Base-by-base conservation (phyloP, 2,113 vertebrate species). In the Tragulus kanchil region DNA sequence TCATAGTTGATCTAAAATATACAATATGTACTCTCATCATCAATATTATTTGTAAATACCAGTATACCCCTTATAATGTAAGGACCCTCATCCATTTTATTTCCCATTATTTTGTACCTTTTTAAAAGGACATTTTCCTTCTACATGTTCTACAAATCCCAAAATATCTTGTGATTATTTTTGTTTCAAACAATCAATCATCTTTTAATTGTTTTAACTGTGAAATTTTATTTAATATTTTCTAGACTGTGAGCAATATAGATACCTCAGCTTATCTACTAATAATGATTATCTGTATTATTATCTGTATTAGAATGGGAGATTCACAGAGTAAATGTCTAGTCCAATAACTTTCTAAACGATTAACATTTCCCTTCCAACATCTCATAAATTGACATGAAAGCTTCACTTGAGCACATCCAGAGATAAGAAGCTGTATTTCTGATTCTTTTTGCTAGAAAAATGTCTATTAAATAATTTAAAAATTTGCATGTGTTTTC, bases 381-480 rank as follows among this genome's bases (percentile, higher is more conserved):
- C 25, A 83, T 50, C 69, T 61, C 31, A 36, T 50, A 36, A 36
- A 8, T 75, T 50, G 19, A 84, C 36, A 65, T 13, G 14, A 89
- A 75, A 62, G 5, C 23, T 75, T 95, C 36, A 48, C 52, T 67
- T 67, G 28, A 86, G 10, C 14, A 61, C 14, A 56, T 92, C 16
- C 36, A 88, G n/a, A 8, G 17, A 23, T 36, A 78, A n/a, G 31
- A 89, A 69, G 12, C 6, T 89, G 64, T 56, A 88, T 48, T 88
- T 89, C 82, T 91, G 2, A 82, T 16, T 16, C 9, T 36, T 93
- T 97, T 83, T 26, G 14, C 78, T 50, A 54, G 61, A 91, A 82
- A 89, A 89, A 5, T 19, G 64, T 56, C 78, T 48, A 83, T 65
- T 64, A 96, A 96, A n/a, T 85, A 82, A 91, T 42, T 61, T 14